Conservation (phyloP, 2,797 vertebrate genomes). For the Leuciscus waleckii region DNA sequence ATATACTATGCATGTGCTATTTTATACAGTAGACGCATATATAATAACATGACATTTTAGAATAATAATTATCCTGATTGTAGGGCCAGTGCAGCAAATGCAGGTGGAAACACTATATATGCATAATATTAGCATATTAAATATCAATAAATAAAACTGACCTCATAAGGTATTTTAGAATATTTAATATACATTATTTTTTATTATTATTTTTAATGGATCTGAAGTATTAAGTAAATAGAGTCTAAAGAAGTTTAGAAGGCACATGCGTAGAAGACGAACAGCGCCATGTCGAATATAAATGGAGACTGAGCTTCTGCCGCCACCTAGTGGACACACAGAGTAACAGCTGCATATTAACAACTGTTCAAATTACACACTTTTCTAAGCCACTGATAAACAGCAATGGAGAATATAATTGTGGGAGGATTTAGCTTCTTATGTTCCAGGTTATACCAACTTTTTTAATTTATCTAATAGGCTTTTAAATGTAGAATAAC, state of each 20-base stretch:
- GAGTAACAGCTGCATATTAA: not conserved
- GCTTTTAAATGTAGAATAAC: not conserved
- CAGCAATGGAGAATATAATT: not conserved
- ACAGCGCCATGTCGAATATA: too few relatives aligned
- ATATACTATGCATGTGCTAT: not conserved
- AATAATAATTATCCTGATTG: not conserved
- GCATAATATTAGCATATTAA: not conserved
- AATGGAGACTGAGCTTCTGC: not conserved
- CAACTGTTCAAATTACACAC: not conserved
- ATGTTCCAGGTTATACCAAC: not conserved
- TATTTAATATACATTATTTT: not conserved
- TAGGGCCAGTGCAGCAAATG: not conserved
- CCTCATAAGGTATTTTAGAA: not conserved
- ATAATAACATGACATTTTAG: not conserved
- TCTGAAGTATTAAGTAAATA: not conserved
- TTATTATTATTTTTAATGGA: not conserved
- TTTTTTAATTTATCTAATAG: too few relatives aligned
- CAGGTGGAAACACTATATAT: not conserved
- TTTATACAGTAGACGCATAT: not conserved
- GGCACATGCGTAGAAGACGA: not conserved
- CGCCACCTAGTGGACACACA: slow-evolving; percentile 25
- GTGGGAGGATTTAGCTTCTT: not conserved
- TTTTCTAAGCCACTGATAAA: not conserved
- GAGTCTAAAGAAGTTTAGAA: not conserved
- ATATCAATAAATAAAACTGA: not conserved